A percentile compares a stretch with the other conserved stretches of the same genome.
phyloP scores from a whole-genome alignment of 1,140 invertebrate species.

The Vanessa atalanta region DNA sequence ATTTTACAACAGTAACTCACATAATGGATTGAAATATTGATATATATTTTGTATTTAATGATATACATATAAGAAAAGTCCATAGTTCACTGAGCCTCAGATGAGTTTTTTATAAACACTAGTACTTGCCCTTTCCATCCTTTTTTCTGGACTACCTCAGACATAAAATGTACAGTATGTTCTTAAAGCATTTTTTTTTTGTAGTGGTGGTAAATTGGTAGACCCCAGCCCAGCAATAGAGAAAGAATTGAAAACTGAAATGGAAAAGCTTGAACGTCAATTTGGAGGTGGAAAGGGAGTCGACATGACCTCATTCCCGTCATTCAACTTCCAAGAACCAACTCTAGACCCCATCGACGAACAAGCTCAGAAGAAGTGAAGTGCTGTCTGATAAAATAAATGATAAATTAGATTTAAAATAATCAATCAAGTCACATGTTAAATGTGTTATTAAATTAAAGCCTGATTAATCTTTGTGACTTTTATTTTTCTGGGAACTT shows the following conservation, averaged over 20 bases:
- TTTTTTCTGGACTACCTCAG: no score
- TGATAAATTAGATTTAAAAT: constrained; percentile 23
- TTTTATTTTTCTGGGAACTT: background rate
- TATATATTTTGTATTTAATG: no score
- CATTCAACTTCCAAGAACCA: constrained; percentile 89
- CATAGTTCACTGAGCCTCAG: no score
- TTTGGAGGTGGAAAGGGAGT: constrained; percentile 88
- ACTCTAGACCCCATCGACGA: constrained; percentile 83
- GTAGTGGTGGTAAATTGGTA: constrained; percentile 90
- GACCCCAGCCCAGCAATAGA: constrained; percentile 89
- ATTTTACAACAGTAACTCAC: no score
- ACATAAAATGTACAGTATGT: background rate
- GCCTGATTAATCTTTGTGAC: background rate
- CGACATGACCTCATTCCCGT: constrained; percentile 94
- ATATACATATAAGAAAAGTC: no score
- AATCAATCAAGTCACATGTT: constrained; percentile 13
- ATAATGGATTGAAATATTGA: no score
- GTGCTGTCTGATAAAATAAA: constrained; percentile 14
- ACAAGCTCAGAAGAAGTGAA: constrained; percentile 65
- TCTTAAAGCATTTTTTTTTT: constrained; percentile 45
- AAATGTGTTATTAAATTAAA: constrained; percentile 17
- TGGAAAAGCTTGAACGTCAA: constrained; percentile 89
- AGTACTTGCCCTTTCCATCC: background rate
- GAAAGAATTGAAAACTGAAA: constrained; percentile 87
- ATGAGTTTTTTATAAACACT: no score